Evolutionary conservation across 2,888 invertebrate species (phyloP), one percentile per base, ranked within the genome.

Genomic region (Psococerastis gibbosa): DNA sequence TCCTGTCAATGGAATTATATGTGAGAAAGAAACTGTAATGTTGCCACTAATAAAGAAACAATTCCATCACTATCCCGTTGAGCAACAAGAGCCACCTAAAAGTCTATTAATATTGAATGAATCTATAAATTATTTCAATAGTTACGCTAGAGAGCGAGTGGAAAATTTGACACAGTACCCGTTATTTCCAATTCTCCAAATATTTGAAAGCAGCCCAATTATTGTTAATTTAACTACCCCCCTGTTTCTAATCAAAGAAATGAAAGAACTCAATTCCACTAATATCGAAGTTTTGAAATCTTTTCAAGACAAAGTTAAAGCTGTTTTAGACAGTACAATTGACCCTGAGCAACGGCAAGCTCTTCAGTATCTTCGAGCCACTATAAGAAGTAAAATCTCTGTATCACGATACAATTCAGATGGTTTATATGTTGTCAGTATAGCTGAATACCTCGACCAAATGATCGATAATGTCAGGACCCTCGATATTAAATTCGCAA

Each of bases 391-490:
- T 13, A 38, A 38, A 38, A 17, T 5, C 6, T 38, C 38, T 17
- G 22, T 20, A 18, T 20, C 20, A 6, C 15, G 22, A 38, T 18
- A 15, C 20, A 20, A 13, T 18, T 38, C 20, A 6, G 38, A 20
- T n/a, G 22, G 20, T 20, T 38, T 18, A n/a, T 38, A 20, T 13
- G 20, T 38, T 18, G 18, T 38, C 18, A 11, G 20, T 20, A 20
- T 38, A 22, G 38, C 17, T 6, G 20, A 38, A 38, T 38, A 38
- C 20, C 22, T 38, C n/a, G 38, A 38, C 5, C 22, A 9, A 5
- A 20, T 38, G n/a, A n/a, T n/a, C n/a, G n/a, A n/a, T n/a, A n/a
- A n/a, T n/a, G n/a, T n/a, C n/a, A n/a, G n/a, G n/a, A n/a, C n/a
- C n/a, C n/a, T n/a, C n/a, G n/a, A n/a, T n/a, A n/a, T n/a, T n/a